Base-by-base conservation (phyloP, 1,140 invertebrate species). In the Telenomus remus region DNA sequence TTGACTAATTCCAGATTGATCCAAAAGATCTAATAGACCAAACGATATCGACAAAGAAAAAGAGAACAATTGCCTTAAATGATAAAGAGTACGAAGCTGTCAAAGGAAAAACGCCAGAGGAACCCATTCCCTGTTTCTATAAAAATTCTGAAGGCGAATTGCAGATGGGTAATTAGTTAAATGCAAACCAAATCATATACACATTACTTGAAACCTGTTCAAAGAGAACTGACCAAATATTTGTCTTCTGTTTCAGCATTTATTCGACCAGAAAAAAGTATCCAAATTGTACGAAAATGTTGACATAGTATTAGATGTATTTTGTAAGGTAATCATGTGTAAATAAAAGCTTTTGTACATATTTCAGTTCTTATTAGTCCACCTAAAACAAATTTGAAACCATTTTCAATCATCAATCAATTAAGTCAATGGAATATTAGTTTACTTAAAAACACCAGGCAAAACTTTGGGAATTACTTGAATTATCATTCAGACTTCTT, bases 31-130 rank as follows among this genome's bases (percentile, higher is more conserved):
- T 43, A n/a, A 43, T 11, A 43, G n/a, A n/a, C 4, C 6, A 43
- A 43, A 43, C 8, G 39, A 4, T 43, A 8, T n/a, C 6, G 4
- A 4, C 12, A 43, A 43, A 43, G 11, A 43, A 43, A n/a, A 43
- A 43, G 12, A 8, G 4, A 43, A 8, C 5, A 11, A 43, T 43
- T 9, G 11, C 4, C 3, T 4, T 43, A 43, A 43, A 43, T 43
- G 39, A n/a, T 11, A 43, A 43, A n/a, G 39, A 43, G 12, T 43
- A 43, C 12, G 39, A 43, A 43, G 4, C n/a, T 43, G 39, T 43
- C 4, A 43, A 43, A n/a, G 8, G 12, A 43, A n/a, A 43, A 4
- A n/a, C 39, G n/a, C 4, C 39, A 43, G 11, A 43, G 4, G 11
- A 8, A n/a, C 39, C 5, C 4, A 4, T 43, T 43, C 39, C 39